Conservation (phyloP, 2,888 invertebrate species). For the Metellina segmentata region DNA sequence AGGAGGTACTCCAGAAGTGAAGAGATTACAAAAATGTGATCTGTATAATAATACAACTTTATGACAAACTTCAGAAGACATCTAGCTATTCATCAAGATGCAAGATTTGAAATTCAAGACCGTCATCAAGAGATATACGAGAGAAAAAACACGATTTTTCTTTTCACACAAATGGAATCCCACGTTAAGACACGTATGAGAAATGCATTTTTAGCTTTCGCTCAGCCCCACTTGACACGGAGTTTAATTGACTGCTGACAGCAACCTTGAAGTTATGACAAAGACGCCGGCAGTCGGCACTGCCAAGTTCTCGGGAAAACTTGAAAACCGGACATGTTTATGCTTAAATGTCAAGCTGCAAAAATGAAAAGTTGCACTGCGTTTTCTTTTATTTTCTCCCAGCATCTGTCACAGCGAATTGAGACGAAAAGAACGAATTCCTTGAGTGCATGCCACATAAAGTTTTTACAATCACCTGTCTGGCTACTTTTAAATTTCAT, state of each 20-base stretch:
- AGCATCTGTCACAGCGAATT: background rate
- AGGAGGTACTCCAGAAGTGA: too few species aligned
- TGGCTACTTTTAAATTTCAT: too few species aligned
- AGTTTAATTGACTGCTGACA: slow-evolving; percentile 39
- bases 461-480: too few species aligned
- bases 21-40: too few species aligned
- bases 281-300: background rate
- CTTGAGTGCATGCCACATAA: too few species aligned
- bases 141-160: background rate
- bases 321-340: slow-evolving; percentile 32
- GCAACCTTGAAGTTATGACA: background rate
- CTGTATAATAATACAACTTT: too few species aligned
- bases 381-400: background rate
- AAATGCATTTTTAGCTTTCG: background rate
- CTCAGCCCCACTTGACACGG: background rate
- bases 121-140: too few species aligned
- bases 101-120: too few species aligned
- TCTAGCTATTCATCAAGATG: too few species aligned
- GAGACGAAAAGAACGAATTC: background rate
- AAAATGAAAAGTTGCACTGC: slow-evolving; percentile 15
- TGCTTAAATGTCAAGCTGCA: slow-evolving; percentile 19
- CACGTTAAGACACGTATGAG: background rate
- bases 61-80: too few species aligned
- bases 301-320: slow-evolving; percentile 36
- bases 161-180: background rate